Conservation (phyloP, 1,140 invertebrate genomes). For the Rhizoglyphus robini region DNA sequence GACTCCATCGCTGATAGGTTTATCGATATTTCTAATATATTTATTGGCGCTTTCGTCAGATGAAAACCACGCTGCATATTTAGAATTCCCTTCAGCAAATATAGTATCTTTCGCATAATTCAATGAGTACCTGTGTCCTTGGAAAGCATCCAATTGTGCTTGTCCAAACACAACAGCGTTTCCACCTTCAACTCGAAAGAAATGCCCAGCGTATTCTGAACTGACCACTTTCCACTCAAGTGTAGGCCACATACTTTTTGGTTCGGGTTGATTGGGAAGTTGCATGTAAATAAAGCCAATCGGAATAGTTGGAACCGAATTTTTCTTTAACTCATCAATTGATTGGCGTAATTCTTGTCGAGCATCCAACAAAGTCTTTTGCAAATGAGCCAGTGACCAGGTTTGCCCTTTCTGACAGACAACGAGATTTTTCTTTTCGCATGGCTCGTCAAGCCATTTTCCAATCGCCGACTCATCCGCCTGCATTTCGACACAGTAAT, state of each 20-base stretch:
- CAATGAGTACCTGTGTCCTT: neutral
- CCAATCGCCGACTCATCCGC: too few species aligned
- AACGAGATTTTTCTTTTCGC: too few species aligned
- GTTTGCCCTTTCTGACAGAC: too few species aligned
- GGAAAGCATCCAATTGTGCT: neutral
- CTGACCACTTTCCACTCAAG: neutral
- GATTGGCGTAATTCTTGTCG: too few species aligned
- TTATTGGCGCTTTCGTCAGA: too few species aligned
- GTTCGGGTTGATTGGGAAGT: neutral
- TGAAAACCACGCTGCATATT: neutral
- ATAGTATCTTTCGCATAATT: neutral
- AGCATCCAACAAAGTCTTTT: too few species aligned
- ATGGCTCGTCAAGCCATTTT: too few species aligned
- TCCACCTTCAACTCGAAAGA: slow-evolving; percentile 16
- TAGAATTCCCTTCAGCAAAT: neutral
- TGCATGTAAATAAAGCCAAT: slow-evolving; percentile 15
- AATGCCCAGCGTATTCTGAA: neutral
- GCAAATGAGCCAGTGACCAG: too few species aligned
- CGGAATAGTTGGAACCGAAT: slow-evolving; percentile 2
- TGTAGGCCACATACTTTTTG: neutral
- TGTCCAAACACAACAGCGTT: neutral
- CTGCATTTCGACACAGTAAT: too few species aligned
- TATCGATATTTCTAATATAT: too few species aligned
- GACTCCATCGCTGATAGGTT: too few species aligned
- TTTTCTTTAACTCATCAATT: too few species aligned